Conservation (phyloP, 2,113 vertebrate species). For the Colinus virginianus region DNA sequence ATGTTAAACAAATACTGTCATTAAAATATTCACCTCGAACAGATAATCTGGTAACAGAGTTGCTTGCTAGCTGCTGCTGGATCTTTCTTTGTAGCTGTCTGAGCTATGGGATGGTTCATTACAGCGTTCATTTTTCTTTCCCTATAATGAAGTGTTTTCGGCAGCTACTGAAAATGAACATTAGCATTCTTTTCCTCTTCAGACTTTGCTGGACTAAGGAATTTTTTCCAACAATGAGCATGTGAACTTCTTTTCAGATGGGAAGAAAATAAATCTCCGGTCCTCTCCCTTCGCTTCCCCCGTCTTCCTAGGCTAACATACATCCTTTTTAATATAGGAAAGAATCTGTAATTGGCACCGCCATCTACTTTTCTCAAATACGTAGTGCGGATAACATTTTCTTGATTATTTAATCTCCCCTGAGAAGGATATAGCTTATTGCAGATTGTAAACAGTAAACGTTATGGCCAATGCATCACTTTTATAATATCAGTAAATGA, state of each 20-base stretch:
- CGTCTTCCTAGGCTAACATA: not conserved
- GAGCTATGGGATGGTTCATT: slow-evolving; percentile 10
- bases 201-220: not conserved
- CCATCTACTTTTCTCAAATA: not conserved
- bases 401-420: slow-evolving; percentile 60
- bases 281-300: not conserved
- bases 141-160: slow-evolving; percentile 49
- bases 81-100: slow-evolving; percentile 27
- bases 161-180: slow-evolving; percentile 45
- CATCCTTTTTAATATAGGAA: not conserved
- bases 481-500: slow-evolving; percentile 63
- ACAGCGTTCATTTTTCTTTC: slow-evolving; percentile 47
- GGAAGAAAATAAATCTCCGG: not conserved
- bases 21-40: not conserved
- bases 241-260: not conserved
- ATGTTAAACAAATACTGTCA: not conserved
- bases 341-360: slow-evolving; percentile 20
- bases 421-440: slow-evolving; percentile 53
- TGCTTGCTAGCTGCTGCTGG: slow-evolving; percentile 16
- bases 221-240: not conserved
- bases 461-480: slow-evolving; percentile 61
- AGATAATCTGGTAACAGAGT: slow-evolving; percentile 20
- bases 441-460: slow-evolving; percentile 59
- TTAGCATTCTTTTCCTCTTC: slow-evolving; percentile 24
- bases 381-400: not conserved